Evolutionary conservation across 2,797 vertebrate species (phyloP), one percentile per base, ranked within the genome.

Genomic region (Hapalemur alaotrensis): DNA sequence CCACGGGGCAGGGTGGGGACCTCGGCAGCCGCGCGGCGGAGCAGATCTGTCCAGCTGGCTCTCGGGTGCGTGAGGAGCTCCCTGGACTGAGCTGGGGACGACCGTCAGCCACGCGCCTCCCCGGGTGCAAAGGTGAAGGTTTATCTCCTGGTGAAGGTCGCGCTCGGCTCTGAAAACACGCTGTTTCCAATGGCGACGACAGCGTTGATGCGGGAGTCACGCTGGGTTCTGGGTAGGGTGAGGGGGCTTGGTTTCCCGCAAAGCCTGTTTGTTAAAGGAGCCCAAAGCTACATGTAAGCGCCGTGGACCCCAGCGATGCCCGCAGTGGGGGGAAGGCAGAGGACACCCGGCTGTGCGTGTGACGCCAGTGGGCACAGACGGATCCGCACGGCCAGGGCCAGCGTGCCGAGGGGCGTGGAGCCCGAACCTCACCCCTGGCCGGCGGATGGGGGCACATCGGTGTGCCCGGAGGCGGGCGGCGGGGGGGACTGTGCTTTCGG

Each of bases 161-260:
- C 13, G 20, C 22, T 6, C 30, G 7, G 28, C 41, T 41, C 57
- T 17, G 4, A 54, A 54, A 35, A 18, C 13, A 6, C 23, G 4
- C 15, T 0, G 9, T 69, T 59, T 59, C 52, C 30, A 18, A 59
- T 2, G 15, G 4, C 25, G n/a, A 9, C 4, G 1, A 2, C 8
- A 67, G 52, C 32, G 20, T 6, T 0, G 63, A 15, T 4, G 0
- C 4, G 0, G 1, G 17, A 1, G 0, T 12, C 13, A 0, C 2
- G 2, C 38, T 13, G 30, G 6, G 10, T 22, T 28, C 10, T 25
- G 18, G 30, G 15, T 1, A 41, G 11, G 9, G 35, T 35, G 61
- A 12, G 1, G 3, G 43, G 54, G n/a, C 43, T 83, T n/a, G 17
- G 15, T 8, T 28, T 73, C 32, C 87, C 28, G 22, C 28, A 15